Evolutionary conservation across 2,797 vertebrate species (phyloP), one percentile per base, ranked within the genome.

Genomic region (Spea hammondii): DNA sequence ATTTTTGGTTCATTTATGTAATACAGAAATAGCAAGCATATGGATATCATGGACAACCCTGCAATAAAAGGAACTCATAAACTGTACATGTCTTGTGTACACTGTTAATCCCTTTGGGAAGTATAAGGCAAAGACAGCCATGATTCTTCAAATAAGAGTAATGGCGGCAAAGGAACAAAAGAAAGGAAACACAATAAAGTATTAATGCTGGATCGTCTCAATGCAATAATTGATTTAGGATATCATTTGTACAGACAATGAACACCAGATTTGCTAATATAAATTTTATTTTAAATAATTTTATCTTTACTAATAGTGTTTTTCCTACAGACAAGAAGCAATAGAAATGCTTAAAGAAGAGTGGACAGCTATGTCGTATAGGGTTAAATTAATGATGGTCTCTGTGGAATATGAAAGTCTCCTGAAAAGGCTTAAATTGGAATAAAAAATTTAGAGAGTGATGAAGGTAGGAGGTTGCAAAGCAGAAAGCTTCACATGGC

Each of bases 341-440:
- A 84, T 46, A 84, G 84, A 44, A 2, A 0, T 1, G 8, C 10
- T 74, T 66, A 86, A 86, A 87, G 85, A 82, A 91, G 89, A 84
- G 89, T 93, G 86, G 90, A 89, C 65, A 44, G 90, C 90, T 92
- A 89, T 93, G 84, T 89, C 88, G 82, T 85, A 87, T 92, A 91
- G 89, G 87, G 90, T 85, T 98, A 94, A 98, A 99, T 98, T 97
- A 97, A 97, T 97, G 94, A 99, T 98, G 94, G 90, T 92, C 94
- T 92, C 92, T 90, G 91, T 94, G 92, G 94, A 97, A 95, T 97
- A 95, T 93, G 89, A 88, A 96, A 96, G 97, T 95, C 95, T 96
- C 95, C 95, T 94, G 94, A 95, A 95, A 94, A 97, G 91, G 91
- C 91, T 93, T 87, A 90, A 93, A 93, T 97, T 87, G 87, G 77